Conservation (phyloP, 2,888 invertebrate genomes). For the Siphonodentalium dalli region DNA sequence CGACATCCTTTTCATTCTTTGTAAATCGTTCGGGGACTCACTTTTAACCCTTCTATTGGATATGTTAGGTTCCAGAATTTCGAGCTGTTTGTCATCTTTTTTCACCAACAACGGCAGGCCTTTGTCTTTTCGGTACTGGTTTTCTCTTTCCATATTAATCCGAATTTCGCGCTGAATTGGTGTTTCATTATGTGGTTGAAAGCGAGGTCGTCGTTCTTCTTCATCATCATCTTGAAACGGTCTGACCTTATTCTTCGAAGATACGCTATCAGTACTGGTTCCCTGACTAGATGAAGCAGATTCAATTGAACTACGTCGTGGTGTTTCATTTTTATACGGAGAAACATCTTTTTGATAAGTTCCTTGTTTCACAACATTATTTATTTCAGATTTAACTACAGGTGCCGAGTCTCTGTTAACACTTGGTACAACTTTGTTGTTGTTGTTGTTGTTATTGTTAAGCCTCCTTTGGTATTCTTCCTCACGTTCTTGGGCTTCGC, state of each 20-base stretch:
- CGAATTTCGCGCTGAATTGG: conserved; percentile 70
- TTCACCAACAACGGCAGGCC: conserved; percentile 48
- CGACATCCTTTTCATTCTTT: conserved; percentile 63
- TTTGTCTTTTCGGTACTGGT: conserved; percentile 64
- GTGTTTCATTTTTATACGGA: conserved; percentile 30
- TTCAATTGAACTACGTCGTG: conserved; percentile 35
- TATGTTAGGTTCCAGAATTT: background rate
- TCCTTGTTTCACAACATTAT: too few relatives aligned
- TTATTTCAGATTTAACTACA: background rate
- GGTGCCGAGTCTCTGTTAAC: background rate
- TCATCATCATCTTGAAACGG: conserved; percentile 20
- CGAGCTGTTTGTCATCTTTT: conserved; percentile 16
- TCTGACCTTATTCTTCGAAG: conserved; percentile 5
- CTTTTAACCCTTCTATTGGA: conserved; percentile 5
- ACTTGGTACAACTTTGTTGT: background rate
- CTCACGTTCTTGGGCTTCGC: conserved; percentile 67
- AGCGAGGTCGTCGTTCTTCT: conserved; percentile 7
- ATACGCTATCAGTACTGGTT: conserved; percentile 28
- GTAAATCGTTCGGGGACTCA: conserved; percentile 13
- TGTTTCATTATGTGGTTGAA: conserved; percentile 59
- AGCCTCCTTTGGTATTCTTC: conserved; percentile 64
- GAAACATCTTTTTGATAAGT: conserved; percentile 44
- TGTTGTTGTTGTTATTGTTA: conserved; percentile 2
- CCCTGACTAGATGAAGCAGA: conserved; percentile 38
- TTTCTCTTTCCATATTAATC: conserved; percentile 67